Evolutionary conservation across 2,888 invertebrate species (phyloP).

Genomic region (Xestia rhomboidea): DNA sequence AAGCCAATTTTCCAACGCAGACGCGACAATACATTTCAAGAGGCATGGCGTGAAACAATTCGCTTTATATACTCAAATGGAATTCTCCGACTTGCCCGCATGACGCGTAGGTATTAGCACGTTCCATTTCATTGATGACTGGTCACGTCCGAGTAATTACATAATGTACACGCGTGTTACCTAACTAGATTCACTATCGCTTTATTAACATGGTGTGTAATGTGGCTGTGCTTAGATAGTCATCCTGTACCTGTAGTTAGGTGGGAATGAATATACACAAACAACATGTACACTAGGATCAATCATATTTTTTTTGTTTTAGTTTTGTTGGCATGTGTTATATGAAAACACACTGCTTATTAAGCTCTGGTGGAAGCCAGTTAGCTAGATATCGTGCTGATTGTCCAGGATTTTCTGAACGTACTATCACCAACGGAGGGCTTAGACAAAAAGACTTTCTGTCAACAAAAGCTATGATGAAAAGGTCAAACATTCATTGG

Average conservation of each 20-base stretch:
- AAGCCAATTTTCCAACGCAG: neutral
- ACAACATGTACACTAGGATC: neutral
- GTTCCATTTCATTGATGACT: conserved; percentile 41
- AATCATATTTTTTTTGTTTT: no score
- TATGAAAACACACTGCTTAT: neutral
- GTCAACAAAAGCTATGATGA: neutral
- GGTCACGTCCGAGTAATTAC: conserved; percentile 39
- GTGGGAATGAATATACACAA: neutral
- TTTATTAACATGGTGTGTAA: conserved; percentile 3
- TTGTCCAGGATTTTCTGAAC: neutral
- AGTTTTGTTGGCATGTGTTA: neutral
- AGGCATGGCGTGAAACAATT: conserved; percentile 20
- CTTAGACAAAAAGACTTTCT: no score
- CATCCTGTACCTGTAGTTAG: neutral
- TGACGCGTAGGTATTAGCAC: conserved; percentile 22
- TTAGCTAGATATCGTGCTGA: neutral
- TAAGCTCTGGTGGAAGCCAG: neutral
- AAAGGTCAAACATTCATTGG: neutral
- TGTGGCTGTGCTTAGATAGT: neutral
- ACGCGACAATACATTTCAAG: conserved; percentile 10
- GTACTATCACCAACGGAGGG: no score
- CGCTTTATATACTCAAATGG: conserved; percentile 3
- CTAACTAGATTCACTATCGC: conserved; percentile 33
- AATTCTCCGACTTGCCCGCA: conserved; percentile 24
- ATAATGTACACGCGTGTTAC: conserved; percentile 34